A percentile compares a stretch with the other conserved stretches of the same genome.
Conservation (phyloP, 2,888 invertebrate genomes). For the Rhagium mordax region DNA sequence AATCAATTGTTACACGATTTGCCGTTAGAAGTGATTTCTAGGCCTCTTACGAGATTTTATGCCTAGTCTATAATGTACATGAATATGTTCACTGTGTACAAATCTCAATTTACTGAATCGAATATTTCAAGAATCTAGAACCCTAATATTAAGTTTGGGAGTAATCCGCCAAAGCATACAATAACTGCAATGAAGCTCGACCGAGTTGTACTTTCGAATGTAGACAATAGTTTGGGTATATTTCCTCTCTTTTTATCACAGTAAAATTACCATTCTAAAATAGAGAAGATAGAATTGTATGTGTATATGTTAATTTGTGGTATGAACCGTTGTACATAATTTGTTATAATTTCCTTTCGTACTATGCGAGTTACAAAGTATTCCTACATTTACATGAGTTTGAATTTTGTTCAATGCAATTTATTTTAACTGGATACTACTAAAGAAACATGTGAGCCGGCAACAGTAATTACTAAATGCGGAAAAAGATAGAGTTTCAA, state of each 20-base stretch:
- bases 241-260: neutral
- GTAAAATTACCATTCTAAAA: conserved; percentile 12
- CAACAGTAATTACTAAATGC: neutral
- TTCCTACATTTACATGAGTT: neutral
- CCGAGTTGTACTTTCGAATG: neutral
- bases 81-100: neutral
- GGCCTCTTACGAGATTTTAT: too few relatives aligned
- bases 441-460: neutral
- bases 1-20: too few relatives aligned
- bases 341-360: conserved; percentile 4
- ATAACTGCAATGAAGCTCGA: neutral
- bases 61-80: too few relatives aligned
- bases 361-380: neutral
- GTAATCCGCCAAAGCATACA: neutral
- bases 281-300: neutral
- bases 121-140: neutral
- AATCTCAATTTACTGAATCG: neutral
- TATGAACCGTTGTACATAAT: conserved; percentile 1
- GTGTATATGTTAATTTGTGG: conserved; percentile 21
- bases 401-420: conserved; percentile 6
- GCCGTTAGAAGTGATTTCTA: too few relatives aligned
- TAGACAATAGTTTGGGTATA: neutral
- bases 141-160: neutral
- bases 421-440: neutral
- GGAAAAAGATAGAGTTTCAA: neutral